Evolutionary conservation across 2,888 invertebrate genomes (phyloP), one percentile per base, ranked within the genome.

Genomic region (Gortyna flavago): DNA sequence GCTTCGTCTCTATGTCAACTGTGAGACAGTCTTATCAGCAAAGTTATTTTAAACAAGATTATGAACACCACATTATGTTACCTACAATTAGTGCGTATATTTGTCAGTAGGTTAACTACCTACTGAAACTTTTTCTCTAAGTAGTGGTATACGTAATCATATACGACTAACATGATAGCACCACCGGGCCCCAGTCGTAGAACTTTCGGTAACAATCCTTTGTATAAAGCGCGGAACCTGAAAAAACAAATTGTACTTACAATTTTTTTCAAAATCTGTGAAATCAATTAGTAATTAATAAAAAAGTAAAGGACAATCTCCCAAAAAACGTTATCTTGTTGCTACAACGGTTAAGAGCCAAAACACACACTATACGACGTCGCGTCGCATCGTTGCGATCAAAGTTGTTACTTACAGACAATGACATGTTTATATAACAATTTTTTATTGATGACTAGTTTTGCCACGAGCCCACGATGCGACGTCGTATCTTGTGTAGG

Each of bases 141-240:
- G 93, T 97, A 98, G 74, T 97, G 97, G 92, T 98, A 98, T 79
- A 98, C 97, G 90, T 98, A 98, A 91, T 99, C 99, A 90, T 99
- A 99, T 18, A 99, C 98, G 13, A 99, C 97, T 85, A 99, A 96
- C 99, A 99, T 99, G 77, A 99, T 99, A 3, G 99, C 99, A 35
- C 99, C 99, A 68, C 99, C 99, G 1, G 99, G 99, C 41, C 99
- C 99, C 77, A 99, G 95, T 83, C 99, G 97, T 93, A 99, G 97
- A 0, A 99, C 97, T 96, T 99, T 99, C 11, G 99, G 99, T 72
- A 99, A 91, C 21, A 99, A 96, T 35, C 99, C 99, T 97, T 99
- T 99, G 95, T 99, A 99, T 6, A 99, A 96, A 0, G 99, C 99
- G 73, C 97, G 96, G 92, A 98, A 98, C 83, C 99, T 98, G 96